phyloP scores from a whole-genome alignment of 2,113 vertebrate species.

The Lichenostomus cassidix region DNA sequence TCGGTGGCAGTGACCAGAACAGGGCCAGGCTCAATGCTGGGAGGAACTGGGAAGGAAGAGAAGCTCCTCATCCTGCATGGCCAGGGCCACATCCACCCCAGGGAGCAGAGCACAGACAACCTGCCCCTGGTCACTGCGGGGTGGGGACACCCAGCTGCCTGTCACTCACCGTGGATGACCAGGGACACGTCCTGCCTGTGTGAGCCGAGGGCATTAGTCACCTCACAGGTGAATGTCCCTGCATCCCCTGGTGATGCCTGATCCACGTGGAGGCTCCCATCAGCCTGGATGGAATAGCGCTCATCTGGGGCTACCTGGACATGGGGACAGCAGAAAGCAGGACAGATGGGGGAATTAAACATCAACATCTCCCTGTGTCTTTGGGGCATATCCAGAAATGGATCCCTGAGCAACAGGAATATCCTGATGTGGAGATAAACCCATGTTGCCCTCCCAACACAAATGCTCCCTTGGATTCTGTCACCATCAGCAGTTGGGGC shows the following conservation, averaged over 20 bases:
- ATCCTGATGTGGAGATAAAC: neutral
- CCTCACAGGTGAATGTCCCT: conserved; percentile 83
- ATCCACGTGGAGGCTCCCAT: conserved; percentile 85
- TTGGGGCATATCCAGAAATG: neutral
- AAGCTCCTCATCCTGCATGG: neutral
- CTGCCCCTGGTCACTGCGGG: rapidly evolving
- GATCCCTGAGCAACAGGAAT: neutral
- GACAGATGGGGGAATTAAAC: rapidly evolving
- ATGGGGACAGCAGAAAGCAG: neutral
- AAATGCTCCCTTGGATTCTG: neutral
- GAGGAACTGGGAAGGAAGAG: conserved; percentile 79
- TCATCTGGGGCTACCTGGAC: conserved; percentile 71
- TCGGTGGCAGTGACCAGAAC: conserved; percentile 81
- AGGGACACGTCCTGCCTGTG: conserved; percentile 76
- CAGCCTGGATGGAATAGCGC: conserved; percentile 74
- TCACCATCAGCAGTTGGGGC: neutral
- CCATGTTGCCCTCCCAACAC: rapidly evolving
- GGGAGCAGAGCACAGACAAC: rapidly evolving
- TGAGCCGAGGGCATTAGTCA: conserved; percentile 81
- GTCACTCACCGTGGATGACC: conserved; percentile 80
- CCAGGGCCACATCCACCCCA: rapidly evolving
- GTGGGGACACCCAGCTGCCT: rapidly evolving
- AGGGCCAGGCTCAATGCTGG: conserved; percentile 82
- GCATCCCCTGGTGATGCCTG: conserved; percentile 68
- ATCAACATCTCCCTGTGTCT: rapidly evolving